Percentiles rank a stretch among this genome's conserved stretches.
phyloP scores from a whole-genome alignment of 2,797 vertebrate genomes.

The Bradypodion ventrale region DNA sequence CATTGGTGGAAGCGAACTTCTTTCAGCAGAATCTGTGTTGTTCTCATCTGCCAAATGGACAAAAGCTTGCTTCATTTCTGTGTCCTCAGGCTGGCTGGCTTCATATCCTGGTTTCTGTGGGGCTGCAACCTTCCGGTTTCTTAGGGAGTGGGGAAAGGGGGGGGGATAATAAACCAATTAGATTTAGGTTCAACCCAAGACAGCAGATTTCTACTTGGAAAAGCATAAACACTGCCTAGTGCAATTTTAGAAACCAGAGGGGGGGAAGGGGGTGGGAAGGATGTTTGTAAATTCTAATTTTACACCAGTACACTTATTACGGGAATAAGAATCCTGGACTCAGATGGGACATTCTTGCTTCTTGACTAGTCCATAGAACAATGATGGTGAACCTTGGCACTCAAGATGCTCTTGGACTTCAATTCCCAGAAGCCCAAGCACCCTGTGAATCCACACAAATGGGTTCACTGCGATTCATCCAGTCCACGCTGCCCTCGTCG shows the following conservation, averaged over 20 bases:
- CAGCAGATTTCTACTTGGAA: background rate
- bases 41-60: conserved; percentile 48
- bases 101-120: conserved; percentile 59
- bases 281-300: background rate
- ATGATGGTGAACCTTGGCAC: no score
- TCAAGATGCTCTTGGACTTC: no score
- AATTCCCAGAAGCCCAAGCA: no score
- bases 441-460: no score
- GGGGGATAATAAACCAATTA: background rate
- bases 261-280: background rate
- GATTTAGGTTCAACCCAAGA: background rate
- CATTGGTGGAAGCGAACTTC: conserved; percentile 43
- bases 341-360: no score
- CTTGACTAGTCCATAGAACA: no score
- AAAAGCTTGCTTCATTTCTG: conserved; percentile 61
- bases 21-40: accelerated
- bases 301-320: no score
- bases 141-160: background rate
- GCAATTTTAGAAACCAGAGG: background rate
- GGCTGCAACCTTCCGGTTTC: conserved; percentile 80
- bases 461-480: no score
- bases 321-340: background rate
- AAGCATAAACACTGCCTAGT: background rate
- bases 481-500: no score
- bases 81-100: conserved; percentile 41